A percentile compares a stretch with the other conserved stretches of the same genome.
Conservation (phyloP, 35 echinoderm and acorn worm genomes). For the Holothuria glaberrima region DNA sequence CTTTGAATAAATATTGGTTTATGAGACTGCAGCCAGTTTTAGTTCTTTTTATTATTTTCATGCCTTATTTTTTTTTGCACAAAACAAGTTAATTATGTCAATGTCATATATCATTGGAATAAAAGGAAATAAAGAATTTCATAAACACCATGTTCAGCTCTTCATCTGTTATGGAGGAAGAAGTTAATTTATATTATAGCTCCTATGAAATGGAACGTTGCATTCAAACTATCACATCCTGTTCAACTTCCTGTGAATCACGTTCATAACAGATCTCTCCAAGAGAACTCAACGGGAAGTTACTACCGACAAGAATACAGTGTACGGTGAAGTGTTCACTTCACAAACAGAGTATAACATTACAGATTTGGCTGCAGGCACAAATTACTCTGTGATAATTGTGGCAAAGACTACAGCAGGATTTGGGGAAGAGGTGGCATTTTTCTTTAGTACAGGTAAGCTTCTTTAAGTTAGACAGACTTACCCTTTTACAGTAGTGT, state of each 20-base stretch:
- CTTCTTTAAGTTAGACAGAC: no score
- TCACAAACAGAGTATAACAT: slow-evolving; percentile 68
- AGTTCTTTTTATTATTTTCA: no score
- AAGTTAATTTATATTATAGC: not conserved
- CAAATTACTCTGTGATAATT: slow-evolving; percentile 54
- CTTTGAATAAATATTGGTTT: no score
- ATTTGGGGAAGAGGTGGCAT: not conserved
- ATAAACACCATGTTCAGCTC: no score
- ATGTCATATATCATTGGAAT: no score
- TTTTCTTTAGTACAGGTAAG: slow-evolving; percentile 61
- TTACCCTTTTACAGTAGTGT: no score
- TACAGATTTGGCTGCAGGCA: slow-evolving; percentile 61
- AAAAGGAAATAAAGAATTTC: no score
- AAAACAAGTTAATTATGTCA: no score
- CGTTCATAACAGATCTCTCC: not conserved
- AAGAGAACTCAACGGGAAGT: slow-evolving; percentile 1
- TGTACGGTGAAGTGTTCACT: slow-evolving; percentile 60
- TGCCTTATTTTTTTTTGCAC: no score
- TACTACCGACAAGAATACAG: slow-evolving; percentile 25
- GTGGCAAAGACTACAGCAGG: slow-evolving; percentile 67
- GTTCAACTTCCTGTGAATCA: slow-evolving; percentile 47
- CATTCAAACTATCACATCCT: not conserved
- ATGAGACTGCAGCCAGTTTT: no score
- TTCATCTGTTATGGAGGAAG: no score
- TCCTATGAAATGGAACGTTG: not conserved